Evolutionary conservation across 2,113 vertebrate genomes (phyloP), one percentile per base, ranked within the genome.

Genomic region (Eleginops maclovinus): DNA sequence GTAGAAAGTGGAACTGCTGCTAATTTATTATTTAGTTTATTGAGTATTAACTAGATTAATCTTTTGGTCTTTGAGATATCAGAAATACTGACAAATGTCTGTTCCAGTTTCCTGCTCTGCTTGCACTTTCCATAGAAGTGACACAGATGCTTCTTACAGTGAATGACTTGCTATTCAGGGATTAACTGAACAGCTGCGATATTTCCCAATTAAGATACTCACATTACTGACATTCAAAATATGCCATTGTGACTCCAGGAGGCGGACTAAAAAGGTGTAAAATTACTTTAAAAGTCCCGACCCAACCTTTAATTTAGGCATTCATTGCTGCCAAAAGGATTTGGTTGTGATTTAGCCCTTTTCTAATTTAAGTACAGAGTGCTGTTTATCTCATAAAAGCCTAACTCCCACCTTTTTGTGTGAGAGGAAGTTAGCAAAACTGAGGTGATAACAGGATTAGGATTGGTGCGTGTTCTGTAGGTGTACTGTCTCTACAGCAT

Each of bases 281-380:
- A 59, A 76, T 19, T 6, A 44, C 11, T 53, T 4, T 36, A 9
- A 21, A 31, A 22, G 47, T 26, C 26, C 19, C 8, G 51, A 4
- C 31, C 10, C 9, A 14, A 0, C 21, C 3, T 22, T 43, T 65
- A 51, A 3, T 59, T 3, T 13, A 21, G 41, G 55, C 19, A 13
- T 21, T 19, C 13, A 2, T 9, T 9, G 4, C 50, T 3, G 40
- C 11, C 6, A 0, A 17, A 67, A 3, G 24, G 73, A 69, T 76
- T 19, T 76, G 26, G 21, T 2, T 40, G 43, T 28, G 63, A 64
- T 81, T 53, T 11, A 24, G 10, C 24, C 0, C n/a, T 2, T 71
- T 55, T 86, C 75, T 81, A 19, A 50, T 68, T 55, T 60, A 75
- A n/a, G n/a, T n/a, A 54, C 21, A 60, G 40, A 41, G 36, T 0